phyloP scores from a whole-genome alignment of 2,888 invertebrate species.

The Trypoxylon attenuatum region DNA sequence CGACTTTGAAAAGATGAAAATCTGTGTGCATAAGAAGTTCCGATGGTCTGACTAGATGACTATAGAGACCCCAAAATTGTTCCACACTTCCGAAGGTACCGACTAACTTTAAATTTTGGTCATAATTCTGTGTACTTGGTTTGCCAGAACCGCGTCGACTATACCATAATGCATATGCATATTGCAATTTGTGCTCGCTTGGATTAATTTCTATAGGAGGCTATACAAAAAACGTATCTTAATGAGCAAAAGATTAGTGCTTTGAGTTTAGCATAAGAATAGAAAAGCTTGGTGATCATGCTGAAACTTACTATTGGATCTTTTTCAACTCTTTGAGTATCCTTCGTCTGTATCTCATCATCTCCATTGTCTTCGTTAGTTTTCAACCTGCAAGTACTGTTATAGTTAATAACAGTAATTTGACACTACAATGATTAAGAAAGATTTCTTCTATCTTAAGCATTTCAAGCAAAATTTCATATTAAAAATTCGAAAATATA shows the following conservation, averaged over 20 bases:
- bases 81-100: conserved; percentile 94
- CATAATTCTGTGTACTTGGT: conserved; percentile 78
- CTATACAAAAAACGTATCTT: conserved; percentile 59
- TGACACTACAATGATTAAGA: neutral
- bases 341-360: conserved; percentile 77
- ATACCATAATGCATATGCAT: conserved; percentile 95
- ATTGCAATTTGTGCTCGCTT: conserved; percentile 94
- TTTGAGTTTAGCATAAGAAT: neutral
- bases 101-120: conserved; percentile 90
- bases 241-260: neutral
- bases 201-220: conserved; percentile 85
- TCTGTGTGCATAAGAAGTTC: conserved; percentile 94
- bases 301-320: conserved; percentile 69
- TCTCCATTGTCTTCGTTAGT: conserved; percentile 82
- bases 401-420: conserved; percentile 16
- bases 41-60: conserved; percentile 91
- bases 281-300: too few relatives aligned
- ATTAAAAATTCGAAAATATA: neutral
- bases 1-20: conserved; percentile 97
- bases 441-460: neutral
- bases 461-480: neutral
- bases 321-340: conserved; percentile 69
- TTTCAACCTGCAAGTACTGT: conserved; percentile 75
- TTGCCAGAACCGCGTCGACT: conserved; percentile 80
- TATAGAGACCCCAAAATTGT: conserved; percentile 98